These are phyloP conservation scores for Manis javanica DNA, from an alignment of 2,797 vertebrate genomes.

Conservation along the genomic window DNA sequence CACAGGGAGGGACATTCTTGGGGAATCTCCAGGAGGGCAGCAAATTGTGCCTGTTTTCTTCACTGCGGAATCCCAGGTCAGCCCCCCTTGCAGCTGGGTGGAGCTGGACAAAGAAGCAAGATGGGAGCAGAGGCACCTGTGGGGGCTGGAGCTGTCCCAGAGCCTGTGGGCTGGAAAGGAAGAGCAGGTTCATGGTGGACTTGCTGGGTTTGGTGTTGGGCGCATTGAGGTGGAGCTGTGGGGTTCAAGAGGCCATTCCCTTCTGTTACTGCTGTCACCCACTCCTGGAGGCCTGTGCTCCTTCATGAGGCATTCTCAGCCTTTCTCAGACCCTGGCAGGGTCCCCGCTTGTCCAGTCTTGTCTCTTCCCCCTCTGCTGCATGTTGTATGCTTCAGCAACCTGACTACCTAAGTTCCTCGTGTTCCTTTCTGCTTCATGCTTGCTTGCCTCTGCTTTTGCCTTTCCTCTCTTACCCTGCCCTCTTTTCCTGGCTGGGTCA, in stretches of 20 bases:
- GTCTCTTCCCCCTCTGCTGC: neutral
- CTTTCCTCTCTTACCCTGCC: neutral
- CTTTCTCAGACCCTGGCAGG: neutral
- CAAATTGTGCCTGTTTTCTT: neutral
- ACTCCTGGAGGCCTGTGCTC: neutral
- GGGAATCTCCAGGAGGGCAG: neutral
- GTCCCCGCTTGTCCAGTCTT: neutral
- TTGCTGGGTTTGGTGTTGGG: neutral
- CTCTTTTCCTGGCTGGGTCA: neutral
- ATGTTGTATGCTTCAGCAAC: neutral
- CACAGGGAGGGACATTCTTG: neutral
- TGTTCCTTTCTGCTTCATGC: neutral
- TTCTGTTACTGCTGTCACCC: neutral
- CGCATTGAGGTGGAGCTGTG: neutral
- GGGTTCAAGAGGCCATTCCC: fast-evolving
- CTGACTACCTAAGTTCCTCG: neutral
- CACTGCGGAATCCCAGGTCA: neutral
- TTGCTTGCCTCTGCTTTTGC: neutral
- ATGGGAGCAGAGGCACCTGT: too few species aligned
- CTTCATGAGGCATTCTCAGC: neutral
- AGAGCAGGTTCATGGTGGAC: neutral
- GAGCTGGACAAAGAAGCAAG: neutral
- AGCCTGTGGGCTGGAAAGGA: neutral
- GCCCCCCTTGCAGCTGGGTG: neutral
- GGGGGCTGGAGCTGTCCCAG: neutral